phyloP scores from a whole-genome alignment of 2,888 invertebrate species.

The Barypeithes pellucidus region DNA sequence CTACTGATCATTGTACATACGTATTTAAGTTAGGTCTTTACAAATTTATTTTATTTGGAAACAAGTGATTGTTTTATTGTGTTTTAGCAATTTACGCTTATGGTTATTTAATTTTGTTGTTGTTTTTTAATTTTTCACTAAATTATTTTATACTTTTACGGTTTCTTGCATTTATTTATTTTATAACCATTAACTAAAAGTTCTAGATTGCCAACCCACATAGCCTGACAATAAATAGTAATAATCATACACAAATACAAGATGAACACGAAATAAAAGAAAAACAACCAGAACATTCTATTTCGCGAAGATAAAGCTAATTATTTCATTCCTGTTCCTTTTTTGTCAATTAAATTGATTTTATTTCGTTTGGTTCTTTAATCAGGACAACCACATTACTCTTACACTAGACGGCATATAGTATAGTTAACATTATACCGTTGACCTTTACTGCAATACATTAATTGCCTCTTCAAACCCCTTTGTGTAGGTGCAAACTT shows the following conservation, averaged over 20 bases:
- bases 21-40: conserved; percentile 61
- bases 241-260: conserved; percentile 1
- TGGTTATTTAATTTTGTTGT: conserved; percentile 38
- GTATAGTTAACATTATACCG: too few species aligned
- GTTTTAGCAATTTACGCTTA: conserved; percentile 42
- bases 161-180: conserved; percentile 46
- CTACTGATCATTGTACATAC: conserved; percentile 64
- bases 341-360: too few species aligned
- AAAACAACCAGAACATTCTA: too few species aligned
- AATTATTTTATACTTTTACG: conserved; percentile 16
- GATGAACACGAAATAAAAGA: not conserved
- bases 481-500: too few species aligned
- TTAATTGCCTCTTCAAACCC: too few species aligned
- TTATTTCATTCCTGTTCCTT: too few species aligned
- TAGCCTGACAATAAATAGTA: conserved; percentile 15
- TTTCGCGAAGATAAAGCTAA: too few species aligned
- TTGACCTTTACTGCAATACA: too few species aligned
- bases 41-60: conserved; percentile 39
- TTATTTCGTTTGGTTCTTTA: too few species aligned
- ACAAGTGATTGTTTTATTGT: conserved; percentile 39
- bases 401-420: too few species aligned
- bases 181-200: conserved; percentile 25
- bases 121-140: conserved; percentile 51
- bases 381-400: too few species aligned
- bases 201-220: not conserved